Percentiles rank a stretch among this genome's conserved stretches.
These are phyloP conservation scores for Eubucco bourcierii DNA, from an alignment of 2,113 vertebrate genomes.

Conservation along the genomic window DNA sequence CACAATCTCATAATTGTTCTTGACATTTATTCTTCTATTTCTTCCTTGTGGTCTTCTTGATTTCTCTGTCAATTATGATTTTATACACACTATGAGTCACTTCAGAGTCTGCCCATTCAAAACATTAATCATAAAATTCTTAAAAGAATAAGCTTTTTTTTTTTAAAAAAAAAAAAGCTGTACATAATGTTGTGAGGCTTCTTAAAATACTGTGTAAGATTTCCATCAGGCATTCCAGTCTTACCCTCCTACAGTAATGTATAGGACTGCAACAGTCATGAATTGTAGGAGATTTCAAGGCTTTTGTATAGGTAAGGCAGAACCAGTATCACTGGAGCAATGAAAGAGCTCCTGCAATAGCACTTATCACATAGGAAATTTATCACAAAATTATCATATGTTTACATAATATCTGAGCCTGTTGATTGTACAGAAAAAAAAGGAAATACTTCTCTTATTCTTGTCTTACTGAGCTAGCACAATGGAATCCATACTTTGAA, in stretches of 20 bases:
- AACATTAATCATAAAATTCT: not conserved
- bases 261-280: not conserved
- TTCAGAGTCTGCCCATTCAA: not conserved
- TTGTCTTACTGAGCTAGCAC: not conserved
- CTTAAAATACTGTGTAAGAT: not conserved
- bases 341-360: not conserved
- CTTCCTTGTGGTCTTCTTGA: not conserved
- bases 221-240: not conserved
- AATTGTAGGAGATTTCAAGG: not conserved
- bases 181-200: accelerated
- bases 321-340: not conserved
- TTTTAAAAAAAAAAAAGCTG: not conserved
- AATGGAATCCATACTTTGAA: not conserved
- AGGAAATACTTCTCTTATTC: not conserved
- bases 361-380: not conserved
- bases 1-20: not conserved
- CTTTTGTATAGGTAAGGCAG: not conserved
- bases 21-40: conserved; percentile 42
- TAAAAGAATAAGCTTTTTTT: not conserved
- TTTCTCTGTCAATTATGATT: conserved; percentile 37
- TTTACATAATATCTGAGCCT: not conserved
- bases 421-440: not conserved
- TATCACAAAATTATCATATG: not conserved
- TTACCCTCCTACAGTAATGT: not conserved
- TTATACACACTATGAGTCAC: not conserved